Conservation (phyloP, 2,888 invertebrate genomes). For the Hirtodrosophila cameraria region DNA sequence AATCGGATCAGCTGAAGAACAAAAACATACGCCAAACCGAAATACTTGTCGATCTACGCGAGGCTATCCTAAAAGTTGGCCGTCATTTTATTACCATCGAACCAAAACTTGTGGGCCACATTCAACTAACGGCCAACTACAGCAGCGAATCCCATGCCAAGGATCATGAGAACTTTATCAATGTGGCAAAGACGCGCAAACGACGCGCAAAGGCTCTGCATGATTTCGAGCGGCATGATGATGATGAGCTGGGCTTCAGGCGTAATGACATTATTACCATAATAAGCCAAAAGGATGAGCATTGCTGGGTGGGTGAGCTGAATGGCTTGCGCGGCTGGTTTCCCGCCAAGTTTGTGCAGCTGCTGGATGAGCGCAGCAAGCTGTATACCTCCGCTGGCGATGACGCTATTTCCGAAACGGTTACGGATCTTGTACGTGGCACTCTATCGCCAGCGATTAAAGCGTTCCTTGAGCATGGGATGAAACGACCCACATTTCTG, state of each 20-base stretch:
- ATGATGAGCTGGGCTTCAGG: constrained; percentile 98
- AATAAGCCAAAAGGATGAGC: constrained; percentile 98
- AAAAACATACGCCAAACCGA: constrained; percentile 99
- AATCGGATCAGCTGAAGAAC: constrained; percentile 93
- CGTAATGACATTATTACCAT: constrained; percentile 99
- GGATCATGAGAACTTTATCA: constrained; percentile 97
- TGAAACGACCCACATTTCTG: constrained; percentile 94
- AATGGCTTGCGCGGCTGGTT: constrained; percentile 98
- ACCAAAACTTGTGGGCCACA: constrained; percentile 92
- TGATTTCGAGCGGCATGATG: constrained; percentile 98
- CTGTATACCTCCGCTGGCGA: constrained; percentile 97
- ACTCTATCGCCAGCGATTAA: constrained; percentile 96
- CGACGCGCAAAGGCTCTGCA: constrained; percentile 97
- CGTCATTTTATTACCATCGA: constrained; percentile 97
- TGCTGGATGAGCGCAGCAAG: constrained; percentile 97
- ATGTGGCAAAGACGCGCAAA: constrained; percentile 93
- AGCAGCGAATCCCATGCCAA: constrained; percentile 97
- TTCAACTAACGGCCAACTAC: constrained; percentile 95
- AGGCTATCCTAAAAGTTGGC: constrained; percentile 96
- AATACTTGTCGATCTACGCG: constrained; percentile 97
- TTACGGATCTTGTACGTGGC: constrained; percentile 98
- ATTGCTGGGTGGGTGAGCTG: constrained; percentile 99
- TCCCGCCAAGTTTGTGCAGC: constrained; percentile 97
- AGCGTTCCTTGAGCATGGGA: constrained; percentile 96
- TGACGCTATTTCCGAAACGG: constrained; percentile 97